Conservation (phyloP, 2,797 vertebrate genomes). For the Selene dorsalis region DNA sequence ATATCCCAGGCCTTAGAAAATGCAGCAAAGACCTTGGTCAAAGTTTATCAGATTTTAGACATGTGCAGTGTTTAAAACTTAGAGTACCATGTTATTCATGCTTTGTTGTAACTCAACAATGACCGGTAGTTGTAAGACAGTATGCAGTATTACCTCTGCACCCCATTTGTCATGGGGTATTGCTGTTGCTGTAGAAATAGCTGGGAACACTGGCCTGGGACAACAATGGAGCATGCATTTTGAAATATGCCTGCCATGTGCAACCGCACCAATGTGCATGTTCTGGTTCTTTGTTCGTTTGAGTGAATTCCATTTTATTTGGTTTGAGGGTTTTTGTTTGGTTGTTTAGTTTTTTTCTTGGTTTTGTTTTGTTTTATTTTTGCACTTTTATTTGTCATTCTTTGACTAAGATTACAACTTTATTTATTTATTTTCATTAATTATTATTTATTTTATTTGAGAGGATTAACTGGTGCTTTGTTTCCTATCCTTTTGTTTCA, state of each 20-base stretch:
- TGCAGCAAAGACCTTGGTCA: not conserved
- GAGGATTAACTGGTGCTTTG: slow-evolving; percentile 85
- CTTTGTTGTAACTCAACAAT: slow-evolving; percentile 23
- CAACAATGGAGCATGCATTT: slow-evolving; percentile 69
- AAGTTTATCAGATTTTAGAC: not conserved
- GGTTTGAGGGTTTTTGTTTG: slow-evolving; percentile 4
- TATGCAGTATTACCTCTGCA: not conserved
- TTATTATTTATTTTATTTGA: slow-evolving; percentile 68
- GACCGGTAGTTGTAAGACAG: not conserved
- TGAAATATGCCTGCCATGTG: slow-evolving; percentile 70
- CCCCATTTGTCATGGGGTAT: not conserved
- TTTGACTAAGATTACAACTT: slow-evolving; percentile 52
- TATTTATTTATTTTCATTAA: slow-evolving; percentile 36
- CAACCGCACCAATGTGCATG: slow-evolving; percentile 77
- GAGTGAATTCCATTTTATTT: slow-evolving; percentile 54
- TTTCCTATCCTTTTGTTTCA: slow-evolving; percentile 98
- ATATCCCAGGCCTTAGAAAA: slow-evolving; percentile 64
- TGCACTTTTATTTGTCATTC: slow-evolving; percentile 55
- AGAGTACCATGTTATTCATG: not conserved
- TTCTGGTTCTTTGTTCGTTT: slow-evolving; percentile 57
- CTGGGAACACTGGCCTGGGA: slow-evolving; percentile 69
- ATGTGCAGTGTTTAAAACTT: not conserved
- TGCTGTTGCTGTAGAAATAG: not conserved
- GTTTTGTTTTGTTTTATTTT: slow-evolving; percentile 15
- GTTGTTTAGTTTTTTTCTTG: slow-evolving; percentile 22